A percentile compares a stretch with the other conserved stretches of the same genome.
These are phyloP conservation scores for Geotrypetes seraphini DNA, from an alignment of 2,797 vertebrate species.

Conservation along the genomic window DNA sequence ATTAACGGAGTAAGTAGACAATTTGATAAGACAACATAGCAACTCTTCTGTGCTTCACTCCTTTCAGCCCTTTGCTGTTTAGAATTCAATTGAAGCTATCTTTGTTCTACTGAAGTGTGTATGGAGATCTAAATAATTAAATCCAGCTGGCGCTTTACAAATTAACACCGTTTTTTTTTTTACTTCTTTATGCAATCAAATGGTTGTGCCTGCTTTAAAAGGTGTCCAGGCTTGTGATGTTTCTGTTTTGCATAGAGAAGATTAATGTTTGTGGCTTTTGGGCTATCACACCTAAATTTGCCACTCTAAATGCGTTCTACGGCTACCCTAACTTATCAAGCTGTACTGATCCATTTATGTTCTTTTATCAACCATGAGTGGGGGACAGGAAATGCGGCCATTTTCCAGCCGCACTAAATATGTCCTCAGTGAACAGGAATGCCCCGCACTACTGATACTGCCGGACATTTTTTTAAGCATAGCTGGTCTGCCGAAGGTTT, in stretches of 20 bases:
- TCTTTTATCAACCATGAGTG: slow-evolving; percentile 47
- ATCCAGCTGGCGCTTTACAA: slow-evolving; percentile 9
- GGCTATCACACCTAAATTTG: slow-evolving; percentile 37
- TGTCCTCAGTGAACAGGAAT: no score
- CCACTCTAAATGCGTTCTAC: slow-evolving; percentile 27
- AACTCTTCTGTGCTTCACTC: no score
- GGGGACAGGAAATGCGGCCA: no score
- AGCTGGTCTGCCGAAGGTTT: no score
- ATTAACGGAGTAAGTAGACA: no score
- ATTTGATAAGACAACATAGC: no score
- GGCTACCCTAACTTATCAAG: slow-evolving; percentile 37
- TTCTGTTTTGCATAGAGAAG: slow-evolving; percentile 41
- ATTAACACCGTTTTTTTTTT: slow-evolving; percentile 17
- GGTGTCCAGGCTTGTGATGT: slow-evolving; percentile 11
- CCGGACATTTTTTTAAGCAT: no score
- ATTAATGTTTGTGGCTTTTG: slow-evolving; percentile 43
- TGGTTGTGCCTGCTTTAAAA: slow-evolving; percentile 8
- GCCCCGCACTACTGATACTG: no score
- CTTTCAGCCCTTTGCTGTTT: neutral
- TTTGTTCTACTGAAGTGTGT: neutral
- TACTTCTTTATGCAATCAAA: slow-evolving; percentile 13
- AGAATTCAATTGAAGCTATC: neutral
- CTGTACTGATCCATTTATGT: slow-evolving; percentile 24
- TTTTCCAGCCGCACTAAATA: no score
- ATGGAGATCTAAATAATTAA: slow-evolving; percentile 14